These are phyloP conservation scores for Euzetes globulus DNA, from an alignment of 2,888 invertebrate species.

Conservation along the genomic window DNA sequence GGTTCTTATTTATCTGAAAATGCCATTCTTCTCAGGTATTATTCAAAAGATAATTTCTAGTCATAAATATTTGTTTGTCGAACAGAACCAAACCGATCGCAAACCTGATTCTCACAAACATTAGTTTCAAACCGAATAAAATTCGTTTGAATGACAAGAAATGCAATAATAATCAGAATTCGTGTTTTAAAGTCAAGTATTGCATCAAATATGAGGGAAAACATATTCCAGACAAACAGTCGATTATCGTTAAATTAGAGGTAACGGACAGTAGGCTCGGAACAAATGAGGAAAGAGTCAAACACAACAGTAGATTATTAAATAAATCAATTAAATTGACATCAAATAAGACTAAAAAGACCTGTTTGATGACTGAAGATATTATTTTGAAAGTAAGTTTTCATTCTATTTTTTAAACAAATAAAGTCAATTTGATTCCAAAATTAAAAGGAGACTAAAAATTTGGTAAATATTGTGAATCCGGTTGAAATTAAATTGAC, in stretches of 20 bases:
- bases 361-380: background rate
- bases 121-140: slow-evolving; percentile 2
- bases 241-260: background rate
- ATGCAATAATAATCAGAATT: background rate
- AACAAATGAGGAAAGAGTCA: background rate
- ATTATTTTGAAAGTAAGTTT: background rate
- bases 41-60: background rate
- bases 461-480: too few species aligned
- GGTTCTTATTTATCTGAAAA: slow-evolving; percentile 29
- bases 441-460: too few species aligned
- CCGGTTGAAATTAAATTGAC: background rate
- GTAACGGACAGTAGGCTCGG: background rate
- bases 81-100: slow-evolving; percentile 27
- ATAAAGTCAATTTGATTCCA: too few species aligned
- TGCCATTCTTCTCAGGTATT: slow-evolving; percentile 12
- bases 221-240: background rate
- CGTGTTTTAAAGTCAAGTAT: slow-evolving; percentile 19
- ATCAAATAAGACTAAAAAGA: background rate
- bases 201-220: slow-evolving; percentile 11
- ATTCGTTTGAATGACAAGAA: slow-evolving; percentile 2
- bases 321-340: background rate
- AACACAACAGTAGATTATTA: background rate
- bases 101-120: background rate
- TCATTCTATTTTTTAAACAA: background rate
- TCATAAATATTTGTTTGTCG: background rate